Conservation (phyloP, 1,140 invertebrate species). For the Diorhabda carinulata region DNA sequence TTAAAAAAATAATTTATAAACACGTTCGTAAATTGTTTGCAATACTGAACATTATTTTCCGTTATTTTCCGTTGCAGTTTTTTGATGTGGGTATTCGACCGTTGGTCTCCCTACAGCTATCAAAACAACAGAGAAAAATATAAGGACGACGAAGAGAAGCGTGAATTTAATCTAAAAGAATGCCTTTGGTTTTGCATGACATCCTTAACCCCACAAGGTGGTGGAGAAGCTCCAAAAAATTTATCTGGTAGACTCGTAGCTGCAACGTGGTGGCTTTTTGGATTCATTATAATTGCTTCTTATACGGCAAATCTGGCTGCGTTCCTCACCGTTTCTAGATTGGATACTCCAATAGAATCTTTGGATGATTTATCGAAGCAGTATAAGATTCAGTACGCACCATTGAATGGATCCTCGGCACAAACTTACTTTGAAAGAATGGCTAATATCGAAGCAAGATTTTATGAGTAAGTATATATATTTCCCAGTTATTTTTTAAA, state of each 20-base stretch:
- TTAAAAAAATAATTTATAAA: no score
- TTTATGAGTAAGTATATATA: constrained; percentile 81
- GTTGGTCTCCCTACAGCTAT: constrained; percentile 93
- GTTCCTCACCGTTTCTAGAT: constrained; percentile 85
- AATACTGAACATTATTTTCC: background rate
- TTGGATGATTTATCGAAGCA: constrained; percentile 91
- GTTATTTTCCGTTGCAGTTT: constrained; percentile 59
- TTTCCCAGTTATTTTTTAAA: background rate
- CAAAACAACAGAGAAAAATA: constrained; percentile 93
- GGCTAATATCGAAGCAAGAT: constrained; percentile 90
- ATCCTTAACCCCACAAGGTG: constrained; percentile 91
- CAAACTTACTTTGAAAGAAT: constrained; percentile 94
- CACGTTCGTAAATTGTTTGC: background rate
- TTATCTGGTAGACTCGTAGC: constrained; percentile 87
- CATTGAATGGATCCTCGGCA: constrained; percentile 76
- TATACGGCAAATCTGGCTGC: constrained; percentile 97
- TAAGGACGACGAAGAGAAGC: constrained; percentile 89
- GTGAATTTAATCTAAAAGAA: constrained; percentile 93
- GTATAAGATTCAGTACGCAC: constrained; percentile 93
- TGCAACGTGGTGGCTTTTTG: constrained; percentile 97
- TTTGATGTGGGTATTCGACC: constrained; percentile 93
- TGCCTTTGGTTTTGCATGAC: constrained; percentile 99
- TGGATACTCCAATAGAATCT: constrained; percentile 89
- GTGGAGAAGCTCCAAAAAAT: constrained; percentile 94
- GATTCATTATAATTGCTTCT: constrained; percentile 97